Evolutionary conservation across 1,140 invertebrate genomes (phyloP).

Genomic region (Bombus confusus): DNA sequence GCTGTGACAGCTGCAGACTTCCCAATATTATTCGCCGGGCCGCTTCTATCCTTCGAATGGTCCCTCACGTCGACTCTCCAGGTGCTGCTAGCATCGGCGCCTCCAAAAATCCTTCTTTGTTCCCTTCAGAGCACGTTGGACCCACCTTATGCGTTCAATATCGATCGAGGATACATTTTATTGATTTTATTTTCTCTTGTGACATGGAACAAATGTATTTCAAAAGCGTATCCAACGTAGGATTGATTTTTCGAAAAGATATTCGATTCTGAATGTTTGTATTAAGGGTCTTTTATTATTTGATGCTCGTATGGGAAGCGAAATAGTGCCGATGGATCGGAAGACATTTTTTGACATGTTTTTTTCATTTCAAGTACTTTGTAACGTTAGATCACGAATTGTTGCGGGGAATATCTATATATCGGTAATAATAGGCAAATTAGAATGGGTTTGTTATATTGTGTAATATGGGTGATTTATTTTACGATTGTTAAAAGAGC

Average conservation of each 20-base stretch:
- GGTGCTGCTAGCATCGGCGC: constrained; percentile 68
- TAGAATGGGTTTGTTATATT: too few relatives aligned
- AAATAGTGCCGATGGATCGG: too few relatives aligned
- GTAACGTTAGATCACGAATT: too few relatives aligned
- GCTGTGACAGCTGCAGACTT: constrained; percentile 78
- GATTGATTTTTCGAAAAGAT: background rate
- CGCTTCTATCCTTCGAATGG: constrained; percentile 69
- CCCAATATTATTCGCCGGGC: constrained; percentile 74
- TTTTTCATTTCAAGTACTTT: too few relatives aligned
- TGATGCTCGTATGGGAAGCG: background rate
- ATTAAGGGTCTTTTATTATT: background rate
- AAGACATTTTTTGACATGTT: background rate
- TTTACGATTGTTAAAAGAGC: background rate
- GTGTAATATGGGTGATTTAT: background rate
- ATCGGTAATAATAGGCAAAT: too few relatives aligned
- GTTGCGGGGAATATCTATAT: background rate
- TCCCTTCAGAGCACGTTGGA: background rate
- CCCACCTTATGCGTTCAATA: constrained; percentile 6
- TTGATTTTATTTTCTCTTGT: background rate
- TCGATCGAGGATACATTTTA: background rate
- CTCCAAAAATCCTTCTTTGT: constrained; percentile 71
- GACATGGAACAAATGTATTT: background rate
- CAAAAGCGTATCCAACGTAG: too few relatives aligned
- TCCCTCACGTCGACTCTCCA: constrained; percentile 68
- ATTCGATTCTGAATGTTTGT: background rate